Base-by-base conservation (phyloP, 1,140 invertebrate genomes). In the Orchesella cincta region DNA sequence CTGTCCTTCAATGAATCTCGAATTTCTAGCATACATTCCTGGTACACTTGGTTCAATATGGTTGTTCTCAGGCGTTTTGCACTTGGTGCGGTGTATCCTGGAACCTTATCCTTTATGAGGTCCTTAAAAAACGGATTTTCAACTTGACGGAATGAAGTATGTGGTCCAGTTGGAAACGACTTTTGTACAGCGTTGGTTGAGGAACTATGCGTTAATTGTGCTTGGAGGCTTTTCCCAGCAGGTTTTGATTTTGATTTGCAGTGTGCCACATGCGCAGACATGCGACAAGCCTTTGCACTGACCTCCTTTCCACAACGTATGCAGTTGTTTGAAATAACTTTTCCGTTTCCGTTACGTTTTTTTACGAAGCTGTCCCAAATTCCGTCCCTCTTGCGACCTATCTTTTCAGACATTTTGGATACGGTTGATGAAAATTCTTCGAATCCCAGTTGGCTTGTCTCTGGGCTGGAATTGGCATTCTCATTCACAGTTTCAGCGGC, bases 311-410 rank as follows among this genome's bases (percentile, higher is more conserved):
- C 26, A 28, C 54, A 62, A 5, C 8, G 5, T n/a, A 5, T 18
- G 54, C 54, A 62, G 3, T 62, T 62, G 54, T 62, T 62, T 62
- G 54, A 62, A 8, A n/a, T 18, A 62, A 62, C 23, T 28, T 62
- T 62, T 26, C 23, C 23, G 8, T 12, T 12, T 5, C 23, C 54
- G 23, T 16, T 28, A n/a, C 12, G 54, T 62, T 62, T 26, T 8
- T 18, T 12, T 14, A 62, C 8, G 23, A 62, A 62, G 8, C 5
- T 8, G 26, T 28, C 16, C 54, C 54, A 62, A n/a, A 62, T 28
- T 5, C 8, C 54, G 23, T 62, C 54, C 54, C 23, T 62, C 54
- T 18, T n/a, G 8, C 54, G 3, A n/a, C 54, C 54, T n/a, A n/a
- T n/a, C n/a, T n/a, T n/a, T n/a, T n/a, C n/a, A n/a, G n/a, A n/a